Conservation (phyloP, 2,888 invertebrate genomes). For the Anarsia innoxiella region DNA sequence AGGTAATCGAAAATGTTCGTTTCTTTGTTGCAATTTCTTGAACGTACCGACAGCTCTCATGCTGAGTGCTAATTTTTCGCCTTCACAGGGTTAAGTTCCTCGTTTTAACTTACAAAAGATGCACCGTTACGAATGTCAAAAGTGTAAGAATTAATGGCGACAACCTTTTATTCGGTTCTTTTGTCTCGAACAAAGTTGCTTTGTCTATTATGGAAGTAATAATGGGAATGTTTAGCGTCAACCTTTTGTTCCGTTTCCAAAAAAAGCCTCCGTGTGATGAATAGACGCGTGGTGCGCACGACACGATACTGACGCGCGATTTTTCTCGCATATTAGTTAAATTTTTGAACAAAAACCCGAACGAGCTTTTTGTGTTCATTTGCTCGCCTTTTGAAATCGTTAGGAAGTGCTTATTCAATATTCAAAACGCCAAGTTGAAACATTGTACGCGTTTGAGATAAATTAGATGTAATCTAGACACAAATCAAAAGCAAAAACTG, state of each 20-base stretch:
- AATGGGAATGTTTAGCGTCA: constrained; percentile 72
- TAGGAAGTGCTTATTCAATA: no score
- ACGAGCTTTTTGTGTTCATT: constrained; percentile 17
- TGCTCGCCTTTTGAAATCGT: not conserved
- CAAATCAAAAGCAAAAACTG: no score
- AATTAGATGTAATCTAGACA: no score
- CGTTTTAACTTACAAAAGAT: constrained; percentile 44
- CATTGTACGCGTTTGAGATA: no score
- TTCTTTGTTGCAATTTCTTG: constrained; percentile 36
- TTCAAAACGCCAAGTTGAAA: no score
- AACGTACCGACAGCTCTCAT: constrained; percentile 39
- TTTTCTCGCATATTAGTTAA: constrained; percentile 58
- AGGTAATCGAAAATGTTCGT: constrained; percentile 40
- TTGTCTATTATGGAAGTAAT: constrained; percentile 67
- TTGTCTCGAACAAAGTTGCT: constrained; percentile 65
- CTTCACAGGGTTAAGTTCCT: constrained; percentile 48
- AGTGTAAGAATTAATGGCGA: constrained; percentile 68
- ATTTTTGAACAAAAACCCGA: constrained; percentile 35
- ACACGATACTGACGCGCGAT: constrained; percentile 52
- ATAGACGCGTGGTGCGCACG: constrained; percentile 62
- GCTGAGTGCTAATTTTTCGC: constrained; percentile 62
- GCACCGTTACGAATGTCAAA: constrained; percentile 67
- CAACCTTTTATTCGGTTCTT: constrained; percentile 61
- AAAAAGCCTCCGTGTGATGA: constrained; percentile 50
- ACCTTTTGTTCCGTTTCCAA: constrained; percentile 57